Evolutionary conservation across 2,797 vertebrate species (phyloP).

Genomic region (Notamacropus eugenii): DNA sequence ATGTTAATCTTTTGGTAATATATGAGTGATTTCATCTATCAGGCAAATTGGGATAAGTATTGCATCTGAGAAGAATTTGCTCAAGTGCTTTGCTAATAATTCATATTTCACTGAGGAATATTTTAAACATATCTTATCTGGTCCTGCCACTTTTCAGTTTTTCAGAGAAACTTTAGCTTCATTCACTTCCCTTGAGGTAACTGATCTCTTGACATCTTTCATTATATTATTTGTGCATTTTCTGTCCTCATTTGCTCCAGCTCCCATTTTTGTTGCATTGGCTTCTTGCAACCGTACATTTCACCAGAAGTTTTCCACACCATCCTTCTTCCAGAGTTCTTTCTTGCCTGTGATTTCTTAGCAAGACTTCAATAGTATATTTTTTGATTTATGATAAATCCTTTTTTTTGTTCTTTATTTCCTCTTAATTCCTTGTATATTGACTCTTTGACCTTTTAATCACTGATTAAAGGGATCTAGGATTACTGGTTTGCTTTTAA

Average conservation of each 20-base stretch:
- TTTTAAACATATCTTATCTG: neutral
- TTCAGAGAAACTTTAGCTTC: neutral
- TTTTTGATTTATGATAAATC: neutral
- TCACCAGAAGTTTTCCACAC: neutral
- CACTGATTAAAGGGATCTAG: neutral
- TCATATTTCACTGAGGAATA: neutral
- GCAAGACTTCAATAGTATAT: neutral
- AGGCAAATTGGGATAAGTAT: neutral
- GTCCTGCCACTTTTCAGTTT: neutral
- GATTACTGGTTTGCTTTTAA: neutral
- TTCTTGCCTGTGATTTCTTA: neutral
- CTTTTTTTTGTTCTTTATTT: neutral
- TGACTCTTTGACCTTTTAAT: neutral
- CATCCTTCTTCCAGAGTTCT: neutral
- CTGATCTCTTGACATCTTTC: neutral
- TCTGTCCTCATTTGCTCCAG: neutral
- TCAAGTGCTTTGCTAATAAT: neutral
- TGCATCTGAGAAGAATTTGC: neutral
- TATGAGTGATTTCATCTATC: neutral
- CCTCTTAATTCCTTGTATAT: neutral
- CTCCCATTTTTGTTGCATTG: neutral
- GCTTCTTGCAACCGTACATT: neutral
- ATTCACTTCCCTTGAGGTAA: neutral
- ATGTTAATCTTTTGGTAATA: neutral
- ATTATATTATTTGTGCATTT: neutral